Evolutionary conservation across 1,140 invertebrate species (phyloP), one percentile per base, ranked within the genome.

Genomic region (Cecropterus lyciades): DNA sequence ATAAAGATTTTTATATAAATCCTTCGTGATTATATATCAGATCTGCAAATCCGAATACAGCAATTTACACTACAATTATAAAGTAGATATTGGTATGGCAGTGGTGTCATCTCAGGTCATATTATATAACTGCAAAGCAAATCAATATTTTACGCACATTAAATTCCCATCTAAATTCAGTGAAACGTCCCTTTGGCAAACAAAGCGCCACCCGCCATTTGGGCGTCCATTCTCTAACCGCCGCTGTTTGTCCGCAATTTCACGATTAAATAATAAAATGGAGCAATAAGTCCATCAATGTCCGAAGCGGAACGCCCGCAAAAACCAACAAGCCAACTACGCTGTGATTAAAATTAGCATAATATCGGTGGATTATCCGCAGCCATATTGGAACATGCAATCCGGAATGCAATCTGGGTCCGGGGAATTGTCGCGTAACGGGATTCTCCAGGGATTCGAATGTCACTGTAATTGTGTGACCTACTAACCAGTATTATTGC

Each of bases 281-380:
- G 33, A 62, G 59, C 59, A 62, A 62, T 63, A 63, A 63, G 59
- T 63, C 59, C 59, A 63, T 63, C 59, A 63, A 51, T 63, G 59
- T 63, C 59, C 48, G 13, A 51, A 52, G 55, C 37, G 59, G 37
- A 52, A 63, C 59, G 59, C 59, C 69, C 67, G 66, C 64, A 70
- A 70, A 70, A 53, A 72, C 70, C 62, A 66, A 69, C 64, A 69
- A 72, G 65, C 66, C 59, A 69, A 69, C 68, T 63, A 60, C 59
- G 59, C 46, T 74, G 69, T 65, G 69, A 74, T 74, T 69, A 69
- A 69, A 74, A 71, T 71, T 67, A 69, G 64, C 69, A 64, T 69
- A 62, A 67, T 64, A 70, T 67, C 30, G 67, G 48, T 43, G 72
- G 69, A 74, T 74, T 67, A 74, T 67, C 69, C 72, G 60, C 20